Conservation (phyloP, 2,888 invertebrate genomes). For the Zele albiditarsus region DNA sequence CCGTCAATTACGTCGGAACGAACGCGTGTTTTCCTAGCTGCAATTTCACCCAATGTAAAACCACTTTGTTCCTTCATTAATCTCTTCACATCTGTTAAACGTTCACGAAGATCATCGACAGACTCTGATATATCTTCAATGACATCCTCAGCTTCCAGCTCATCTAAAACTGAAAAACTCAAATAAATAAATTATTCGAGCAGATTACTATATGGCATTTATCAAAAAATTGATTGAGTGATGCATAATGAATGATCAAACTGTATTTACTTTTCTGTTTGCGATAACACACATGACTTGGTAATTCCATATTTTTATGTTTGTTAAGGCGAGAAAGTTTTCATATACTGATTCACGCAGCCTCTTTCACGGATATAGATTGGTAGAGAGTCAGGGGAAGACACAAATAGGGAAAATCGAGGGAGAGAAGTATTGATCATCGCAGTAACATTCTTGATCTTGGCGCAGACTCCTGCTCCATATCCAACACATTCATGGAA, state of each 20-base stretch:
- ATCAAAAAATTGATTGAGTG: background rate
- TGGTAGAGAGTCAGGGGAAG: background rate
- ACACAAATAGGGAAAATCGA: background rate
- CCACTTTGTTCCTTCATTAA: constrained; percentile 84
- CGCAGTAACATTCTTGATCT: constrained; percentile 16
- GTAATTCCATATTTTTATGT: constrained; percentile 29
- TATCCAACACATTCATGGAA: background rate
- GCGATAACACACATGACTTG: constrained; percentile 39
- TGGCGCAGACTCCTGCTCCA: constrained; percentile 34
- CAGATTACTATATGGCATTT: background rate
- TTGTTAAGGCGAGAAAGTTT: background rate
- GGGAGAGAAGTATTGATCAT: constrained; percentile 39
- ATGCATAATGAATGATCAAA: background rate
- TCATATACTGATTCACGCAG: constrained; percentile 5
- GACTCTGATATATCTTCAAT: constrained; percentile 77
- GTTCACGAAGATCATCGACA: constrained; percentile 86
- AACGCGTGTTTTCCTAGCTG: constrained; percentile 69
- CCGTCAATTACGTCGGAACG: constrained; percentile 81
- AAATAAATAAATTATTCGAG: background rate
- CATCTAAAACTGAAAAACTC: constrained; percentile 53
- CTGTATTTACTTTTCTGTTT: constrained; percentile 34
- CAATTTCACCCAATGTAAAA: constrained; percentile 73
- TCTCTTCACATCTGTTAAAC: constrained; percentile 85
- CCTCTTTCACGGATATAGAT: background rate
- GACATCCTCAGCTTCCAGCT: constrained; percentile 58